These are phyloP conservation scores for Lates japonicus DNA, from an alignment of 2,797 vertebrate genomes.

Conservation along the genomic window DNA sequence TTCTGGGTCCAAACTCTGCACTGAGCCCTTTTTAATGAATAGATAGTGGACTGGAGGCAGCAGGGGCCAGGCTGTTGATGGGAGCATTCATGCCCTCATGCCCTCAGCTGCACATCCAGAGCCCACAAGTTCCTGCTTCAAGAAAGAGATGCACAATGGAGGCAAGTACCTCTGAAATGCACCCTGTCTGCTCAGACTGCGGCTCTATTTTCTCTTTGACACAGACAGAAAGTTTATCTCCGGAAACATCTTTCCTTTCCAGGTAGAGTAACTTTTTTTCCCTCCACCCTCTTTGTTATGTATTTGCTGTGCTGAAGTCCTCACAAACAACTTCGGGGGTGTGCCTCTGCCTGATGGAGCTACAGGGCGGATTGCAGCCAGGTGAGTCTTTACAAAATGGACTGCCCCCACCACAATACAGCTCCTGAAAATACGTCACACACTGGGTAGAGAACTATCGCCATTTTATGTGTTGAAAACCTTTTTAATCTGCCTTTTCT, in stretches of 20 bases:
- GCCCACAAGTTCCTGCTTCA: conserved; percentile 68
- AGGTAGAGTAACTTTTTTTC: conserved; percentile 49
- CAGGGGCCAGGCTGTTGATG: conserved; percentile 29
- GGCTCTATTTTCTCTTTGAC: conserved; percentile 49
- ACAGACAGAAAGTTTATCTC: conserved; percentile 65
- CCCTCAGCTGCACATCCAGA: conserved; percentile 56
- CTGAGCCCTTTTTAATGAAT: not conserved
- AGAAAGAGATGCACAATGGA: conserved; percentile 60
- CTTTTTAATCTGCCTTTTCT: not conserved
- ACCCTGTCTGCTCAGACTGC: conserved; percentile 37
- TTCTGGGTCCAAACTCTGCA: conserved; percentile 1
- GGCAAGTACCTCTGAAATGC: conserved; percentile 39
- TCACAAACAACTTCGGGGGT: conserved; percentile 96
- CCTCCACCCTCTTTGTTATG: conserved; percentile 36
- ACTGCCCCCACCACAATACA: no score
- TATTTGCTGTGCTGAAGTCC: conserved; percentile 85
- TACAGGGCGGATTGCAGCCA: conserved; percentile 94
- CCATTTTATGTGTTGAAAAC: not conserved
- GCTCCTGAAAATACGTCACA: not conserved
- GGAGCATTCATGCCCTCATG: conserved; percentile 59
- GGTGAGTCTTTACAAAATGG: conserved; percentile 83
- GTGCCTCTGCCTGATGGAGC: conserved; percentile 95
- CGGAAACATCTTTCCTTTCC: conserved; percentile 66
- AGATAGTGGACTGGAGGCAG: conserved; percentile 12
- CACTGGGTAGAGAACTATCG: not conserved